These are phyloP conservation scores for Mormyrops attenuatus DNA, from an alignment of 2,797 vertebrate genomes.

Conservation along the genomic window DNA sequence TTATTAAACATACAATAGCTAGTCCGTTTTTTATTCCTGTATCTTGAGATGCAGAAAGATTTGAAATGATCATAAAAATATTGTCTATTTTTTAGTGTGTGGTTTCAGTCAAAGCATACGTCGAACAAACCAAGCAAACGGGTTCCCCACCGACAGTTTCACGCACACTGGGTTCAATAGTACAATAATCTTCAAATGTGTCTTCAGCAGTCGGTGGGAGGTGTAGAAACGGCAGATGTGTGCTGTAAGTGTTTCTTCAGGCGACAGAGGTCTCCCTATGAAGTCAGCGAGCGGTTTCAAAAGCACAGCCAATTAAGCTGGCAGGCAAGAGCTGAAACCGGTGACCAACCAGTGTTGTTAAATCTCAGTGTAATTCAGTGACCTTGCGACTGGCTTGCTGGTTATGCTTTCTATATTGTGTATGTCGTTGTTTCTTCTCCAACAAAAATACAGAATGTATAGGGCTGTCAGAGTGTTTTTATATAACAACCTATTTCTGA, in stretches of 20 bases:
- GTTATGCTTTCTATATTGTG: neutral
- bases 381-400: neutral
- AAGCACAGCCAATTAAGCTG: neutral
- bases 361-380: neutral
- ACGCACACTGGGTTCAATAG: neutral
- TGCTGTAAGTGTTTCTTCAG: constrained; percentile 3
- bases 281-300: neutral
- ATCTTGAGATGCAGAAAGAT: neutral
- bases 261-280: neutral
- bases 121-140: neutral
- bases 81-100: neutral
- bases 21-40: neutral
- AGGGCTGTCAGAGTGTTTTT: neutral
- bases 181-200: neutral
- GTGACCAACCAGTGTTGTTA: neutral
- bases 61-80: neutral
- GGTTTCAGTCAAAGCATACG: neutral
- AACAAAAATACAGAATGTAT: neutral
- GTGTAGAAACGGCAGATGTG: neutral
- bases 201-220: neutral
- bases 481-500: neutral
- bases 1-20: neutral
- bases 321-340: neutral
- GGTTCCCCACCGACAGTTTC: neutral
- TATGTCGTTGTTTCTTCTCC: neutral